These are phyloP conservation scores for Rhinatrema bivittatum DNA, from an alignment of 2,797 vertebrate species.

Conservation along the genomic window DNA sequence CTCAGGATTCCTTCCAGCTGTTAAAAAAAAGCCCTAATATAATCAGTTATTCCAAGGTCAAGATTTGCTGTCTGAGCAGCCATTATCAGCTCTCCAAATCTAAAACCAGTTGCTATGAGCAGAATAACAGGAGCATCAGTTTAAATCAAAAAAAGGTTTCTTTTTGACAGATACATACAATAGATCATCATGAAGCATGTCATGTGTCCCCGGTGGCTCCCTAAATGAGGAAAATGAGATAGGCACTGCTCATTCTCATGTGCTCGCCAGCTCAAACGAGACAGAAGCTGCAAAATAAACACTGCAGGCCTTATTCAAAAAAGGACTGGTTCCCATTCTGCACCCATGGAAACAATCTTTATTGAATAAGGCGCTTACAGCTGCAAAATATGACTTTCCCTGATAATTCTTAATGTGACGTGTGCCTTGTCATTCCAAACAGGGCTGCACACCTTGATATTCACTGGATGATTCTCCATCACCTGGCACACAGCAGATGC, in stretches of 20 bases:
- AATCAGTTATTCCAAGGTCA: too few relatives aligned
- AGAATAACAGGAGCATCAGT: slow-evolving; percentile 1
- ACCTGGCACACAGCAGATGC: too few relatives aligned
- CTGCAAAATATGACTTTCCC: too few relatives aligned
- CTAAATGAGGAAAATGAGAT: neutral
- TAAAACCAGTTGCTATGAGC: neutral
- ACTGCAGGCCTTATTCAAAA: too few relatives aligned
- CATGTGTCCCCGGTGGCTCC: neutral
- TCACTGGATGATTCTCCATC: too few relatives aligned
- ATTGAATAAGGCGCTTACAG: too few relatives aligned
- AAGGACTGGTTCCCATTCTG: too few relatives aligned
- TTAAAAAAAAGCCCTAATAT: slow-evolving; percentile 16
- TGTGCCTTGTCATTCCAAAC: too few relatives aligned
- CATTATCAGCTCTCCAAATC: neutral
- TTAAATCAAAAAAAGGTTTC: slow-evolving; percentile 13
- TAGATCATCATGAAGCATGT: neutral
- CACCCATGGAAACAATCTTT: too few relatives aligned
- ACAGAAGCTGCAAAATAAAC: neutral
- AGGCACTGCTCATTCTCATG: neutral
- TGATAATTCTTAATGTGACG: too few relatives aligned
- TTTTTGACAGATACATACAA: neutral
- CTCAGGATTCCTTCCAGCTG: too few relatives aligned
- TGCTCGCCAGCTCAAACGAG: neutral
- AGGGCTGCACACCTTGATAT: too few relatives aligned
- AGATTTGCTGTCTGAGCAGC: slow-evolving; percentile 11